Conservation (phyloP, 2,888 invertebrate species). For the Trichopoda pennipes region DNA sequence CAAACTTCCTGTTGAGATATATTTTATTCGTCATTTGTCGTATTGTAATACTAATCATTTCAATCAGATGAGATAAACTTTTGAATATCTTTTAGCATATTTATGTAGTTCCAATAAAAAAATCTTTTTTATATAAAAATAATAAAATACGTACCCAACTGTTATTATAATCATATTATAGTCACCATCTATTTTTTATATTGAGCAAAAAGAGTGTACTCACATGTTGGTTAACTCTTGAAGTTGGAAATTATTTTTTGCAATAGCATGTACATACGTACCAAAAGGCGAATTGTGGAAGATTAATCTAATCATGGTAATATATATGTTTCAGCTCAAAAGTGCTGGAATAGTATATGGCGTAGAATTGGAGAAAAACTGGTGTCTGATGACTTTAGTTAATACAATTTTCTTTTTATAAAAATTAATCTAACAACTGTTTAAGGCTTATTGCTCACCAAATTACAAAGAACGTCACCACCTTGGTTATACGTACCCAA, state of each 20-base stretch:
- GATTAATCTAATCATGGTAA: conserved; percentile 41
- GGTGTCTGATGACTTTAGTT: conserved; percentile 30
- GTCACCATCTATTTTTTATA: conserved; percentile 44
- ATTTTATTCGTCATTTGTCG: conserved; percentile 12
- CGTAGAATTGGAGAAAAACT: conserved; percentile 42
- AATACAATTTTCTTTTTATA: conserved; percentile 13
- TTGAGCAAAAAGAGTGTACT: conserved; percentile 52
- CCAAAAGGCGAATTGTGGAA: conserved; percentile 37
- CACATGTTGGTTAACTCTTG: conserved; percentile 52
- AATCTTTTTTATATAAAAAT: conserved; percentile 16
- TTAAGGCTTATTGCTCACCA: conserved; percentile 59
- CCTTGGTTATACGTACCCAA: conserved; percentile 59
- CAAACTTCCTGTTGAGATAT: conserved; percentile 19
- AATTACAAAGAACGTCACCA: conserved; percentile 24
- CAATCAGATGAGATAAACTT: conserved; percentile 22
- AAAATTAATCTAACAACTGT: conserved; percentile 53
- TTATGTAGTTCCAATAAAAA: conserved; percentile 7
- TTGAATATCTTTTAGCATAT: conserved; percentile 5
- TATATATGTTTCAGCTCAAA: conserved; percentile 49
- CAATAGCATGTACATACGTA: conserved; percentile 50
- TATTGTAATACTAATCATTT: neutral
- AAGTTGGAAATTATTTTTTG: conserved; percentile 33
- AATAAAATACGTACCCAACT: conserved; percentile 53
- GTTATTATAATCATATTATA: conserved; percentile 34
- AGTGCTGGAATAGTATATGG: conserved; percentile 55